Conservation (phyloP, 2,888 invertebrate genomes). For the Pherbina coryleti region DNA sequence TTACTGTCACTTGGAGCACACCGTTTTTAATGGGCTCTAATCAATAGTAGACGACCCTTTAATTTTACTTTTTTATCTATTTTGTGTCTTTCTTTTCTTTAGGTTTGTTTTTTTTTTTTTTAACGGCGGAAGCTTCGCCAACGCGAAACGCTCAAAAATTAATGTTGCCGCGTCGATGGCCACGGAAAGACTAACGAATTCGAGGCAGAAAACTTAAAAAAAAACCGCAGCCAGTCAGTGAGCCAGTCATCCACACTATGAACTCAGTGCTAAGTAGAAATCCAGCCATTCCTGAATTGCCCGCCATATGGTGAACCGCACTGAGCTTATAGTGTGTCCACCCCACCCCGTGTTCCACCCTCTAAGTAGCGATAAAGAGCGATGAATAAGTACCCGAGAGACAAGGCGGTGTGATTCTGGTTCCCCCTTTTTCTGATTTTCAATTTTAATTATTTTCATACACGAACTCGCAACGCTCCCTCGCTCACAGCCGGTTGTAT, state of each 20-base stretch:
- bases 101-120: neutral
- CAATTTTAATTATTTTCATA: slow-evolving; percentile 38
- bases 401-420: neutral
- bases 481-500: neutral
- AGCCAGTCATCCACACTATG: slow-evolving; percentile 29
- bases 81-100: neutral
- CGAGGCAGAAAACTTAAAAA: slow-evolving; percentile 25
- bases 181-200: slow-evolving; percentile 50
- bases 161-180: slow-evolving; percentile 49
- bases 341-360: neutral
- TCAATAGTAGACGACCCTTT: neutral
- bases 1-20: neutral
- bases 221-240: slow-evolving; percentile 28
- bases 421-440: slow-evolving; percentile 26
- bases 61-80: neutral
- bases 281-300: slow-evolving; percentile 39
- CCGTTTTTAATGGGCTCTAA: neutral
- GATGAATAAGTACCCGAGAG: slow-evolving; percentile 18
- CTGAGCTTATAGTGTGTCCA: neutral
- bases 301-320: slow-evolving; percentile 26
- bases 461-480: slow-evolving; percentile 12
- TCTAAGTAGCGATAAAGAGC: slow-evolving; percentile 4
- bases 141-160: slow-evolving; percentile 28
- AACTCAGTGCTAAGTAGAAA: slow-evolving; percentile 9
- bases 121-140: slow-evolving; percentile 27